Evolutionary conservation across 2,797 vertebrate genomes (phyloP).

Genomic region (Coregonus ussuriensis): DNA sequence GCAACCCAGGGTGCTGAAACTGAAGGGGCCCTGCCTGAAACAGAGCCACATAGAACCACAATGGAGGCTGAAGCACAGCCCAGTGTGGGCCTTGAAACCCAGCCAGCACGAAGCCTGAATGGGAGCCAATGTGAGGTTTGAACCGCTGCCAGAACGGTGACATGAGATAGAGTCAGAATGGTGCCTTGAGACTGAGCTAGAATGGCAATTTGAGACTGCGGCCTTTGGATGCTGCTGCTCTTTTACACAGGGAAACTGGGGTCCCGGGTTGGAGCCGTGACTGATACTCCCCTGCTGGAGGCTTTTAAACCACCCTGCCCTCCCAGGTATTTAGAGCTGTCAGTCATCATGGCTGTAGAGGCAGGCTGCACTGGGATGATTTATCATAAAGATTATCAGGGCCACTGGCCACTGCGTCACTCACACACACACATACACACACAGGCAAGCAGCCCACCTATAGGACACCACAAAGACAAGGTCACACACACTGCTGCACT

Average conservation of each 20-base stretch:
- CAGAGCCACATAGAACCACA: conserved; percentile 73
- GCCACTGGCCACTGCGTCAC: conserved; percentile 52
- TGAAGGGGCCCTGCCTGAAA: conserved; percentile 62
- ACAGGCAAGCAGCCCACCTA: conserved; percentile 36
- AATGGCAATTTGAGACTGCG: conserved; percentile 69
- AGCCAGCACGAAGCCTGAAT: conserved; percentile 72
- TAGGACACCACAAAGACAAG: conserved; percentile 38
- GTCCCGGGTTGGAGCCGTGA: conserved; percentile 12
- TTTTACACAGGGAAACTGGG: conserved; percentile 40
- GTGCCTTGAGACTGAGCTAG: conserved; percentile 71
- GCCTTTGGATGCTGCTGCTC: conserved; percentile 58
- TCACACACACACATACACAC: conserved; percentile 33
- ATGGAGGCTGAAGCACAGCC: conserved; percentile 56
- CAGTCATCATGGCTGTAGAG: conserved; percentile 63
- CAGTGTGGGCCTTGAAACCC: conserved; percentile 13
- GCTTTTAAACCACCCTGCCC: conserved; percentile 67
- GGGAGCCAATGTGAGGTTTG: conserved; percentile 67
- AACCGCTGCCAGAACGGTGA: conserved; percentile 71
- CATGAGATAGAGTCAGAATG: conserved; percentile 74
- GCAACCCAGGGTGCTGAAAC: conserved; percentile 78
- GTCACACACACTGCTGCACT: conserved; percentile 5
- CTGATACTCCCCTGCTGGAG: conserved; percentile 60
- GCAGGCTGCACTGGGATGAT: conserved; percentile 64
- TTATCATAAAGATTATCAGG: conserved; percentile 62
- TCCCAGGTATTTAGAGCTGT: conserved; percentile 71